Base-by-base conservation (phyloP, 2,113 vertebrate genomes). In the Felis catus region DNA sequence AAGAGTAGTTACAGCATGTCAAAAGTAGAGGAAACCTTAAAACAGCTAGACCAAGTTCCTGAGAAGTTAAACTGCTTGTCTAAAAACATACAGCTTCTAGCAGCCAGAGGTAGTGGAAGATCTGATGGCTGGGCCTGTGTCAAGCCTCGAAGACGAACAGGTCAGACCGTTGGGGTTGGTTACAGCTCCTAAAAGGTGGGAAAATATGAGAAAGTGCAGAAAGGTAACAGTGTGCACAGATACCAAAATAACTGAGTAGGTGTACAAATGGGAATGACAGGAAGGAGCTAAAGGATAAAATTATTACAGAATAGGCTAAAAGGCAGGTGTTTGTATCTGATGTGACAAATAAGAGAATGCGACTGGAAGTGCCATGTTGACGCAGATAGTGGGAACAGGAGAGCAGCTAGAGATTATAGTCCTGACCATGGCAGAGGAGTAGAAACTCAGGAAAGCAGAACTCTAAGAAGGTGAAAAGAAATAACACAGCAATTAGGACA, bases 121-220 rank as follows among this genome's bases (percentile, higher is more conserved):
- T 41, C n/a, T 87, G 31, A 78, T 63, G 48, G 51, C 31, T 88
- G n/a, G 71, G 33, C 18, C 25, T 48, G 21, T 73, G 36, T 73
- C 21, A 83, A 91, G 78, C 53, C 63, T 80, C 45, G 8, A 94
- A 89, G 19, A 92, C 51, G 27, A 95, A 55, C 7, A 78, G 1
- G 12, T 53, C 27, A 84, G 23, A 87, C 15, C 36, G 14, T 5
- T 68, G 18, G 1, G 48, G 9, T 7, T 5, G 7, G 33, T 13
- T 7, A 10, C 5, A 73, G 11, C 33, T 88, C 86, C 68, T 33
- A 83, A n/a, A 71, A 97, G 68, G 36, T 39, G 36, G 25, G 33
- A 87, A 95, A 97, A 71, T 36, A 70, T 51, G 14, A 87, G 48
- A 70, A 89, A 94, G 87, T 61, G 16, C 11, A 78, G 21, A 84